phyloP scores from a whole-genome alignment of 2,797 vertebrate genomes.

The Tangara arthus region DNA sequence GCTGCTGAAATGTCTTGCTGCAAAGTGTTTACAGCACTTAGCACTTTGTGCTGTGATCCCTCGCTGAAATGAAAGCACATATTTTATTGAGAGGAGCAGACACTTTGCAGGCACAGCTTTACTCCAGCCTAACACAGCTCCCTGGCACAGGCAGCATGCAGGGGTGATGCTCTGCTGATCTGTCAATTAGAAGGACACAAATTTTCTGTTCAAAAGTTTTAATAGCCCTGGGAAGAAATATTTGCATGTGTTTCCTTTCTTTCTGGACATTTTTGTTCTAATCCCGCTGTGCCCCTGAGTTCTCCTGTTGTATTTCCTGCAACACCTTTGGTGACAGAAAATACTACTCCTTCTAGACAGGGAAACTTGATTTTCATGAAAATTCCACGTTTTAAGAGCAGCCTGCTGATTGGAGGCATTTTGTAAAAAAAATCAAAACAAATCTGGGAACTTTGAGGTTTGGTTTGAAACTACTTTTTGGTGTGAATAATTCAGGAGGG shows the following conservation, averaged over 20 bases:
- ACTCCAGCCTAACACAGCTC: neutral
- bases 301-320: neutral
- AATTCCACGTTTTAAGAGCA: neutral
- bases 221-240: neutral
- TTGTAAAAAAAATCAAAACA: constrained; percentile 37
- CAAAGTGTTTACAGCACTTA: constrained; percentile 42
- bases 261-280: neutral
- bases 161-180: neutral
- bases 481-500: neutral
- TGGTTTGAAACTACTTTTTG: neutral
- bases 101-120: neutral
- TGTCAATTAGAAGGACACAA: neutral
- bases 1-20: constrained; percentile 3
- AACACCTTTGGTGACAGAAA: neutral
- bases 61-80: neutral
- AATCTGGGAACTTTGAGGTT: neutral
- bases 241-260: neutral
- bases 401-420: neutral
- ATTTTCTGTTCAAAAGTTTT: neutral
- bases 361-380: neutral
- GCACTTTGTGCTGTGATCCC: constrained; percentile 7
- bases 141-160: neutral
- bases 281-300: neutral
- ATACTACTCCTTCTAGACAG: neutral
- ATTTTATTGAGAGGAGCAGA: constrained; percentile 5